A percentile compares a stretch with the other conserved stretches of the same genome.
Evolutionary conservation across 2,888 invertebrate genomes (phyloP).

Genomic region (Eucera pruinosa): DNA sequence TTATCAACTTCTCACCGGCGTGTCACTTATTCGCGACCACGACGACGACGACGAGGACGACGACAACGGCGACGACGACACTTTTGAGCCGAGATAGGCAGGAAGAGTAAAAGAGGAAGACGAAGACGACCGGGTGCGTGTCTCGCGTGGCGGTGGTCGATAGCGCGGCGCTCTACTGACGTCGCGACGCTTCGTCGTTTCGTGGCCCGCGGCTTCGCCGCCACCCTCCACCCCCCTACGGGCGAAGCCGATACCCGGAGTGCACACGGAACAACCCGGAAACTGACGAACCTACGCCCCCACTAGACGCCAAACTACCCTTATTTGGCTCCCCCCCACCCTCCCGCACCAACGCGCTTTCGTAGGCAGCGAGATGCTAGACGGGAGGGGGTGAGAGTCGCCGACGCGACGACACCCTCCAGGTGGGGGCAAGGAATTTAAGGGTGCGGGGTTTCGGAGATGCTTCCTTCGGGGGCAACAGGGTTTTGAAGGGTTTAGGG

Average conservation of each 20-base stretch:
- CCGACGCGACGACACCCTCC: no score
- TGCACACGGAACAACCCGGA: constrained; percentile 82
- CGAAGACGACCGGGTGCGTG: constrained; percentile 62
- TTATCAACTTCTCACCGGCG: no score
- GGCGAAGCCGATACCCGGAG: constrained; percentile 76
- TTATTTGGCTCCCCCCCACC: constrained; percentile 75
- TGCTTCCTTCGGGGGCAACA: no score
- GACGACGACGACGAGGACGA: constrained; percentile 40
- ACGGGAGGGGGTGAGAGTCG: no score
- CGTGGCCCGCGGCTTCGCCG: constrained; percentile 83
- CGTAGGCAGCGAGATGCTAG: no score
- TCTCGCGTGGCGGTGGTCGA: constrained; percentile 82
- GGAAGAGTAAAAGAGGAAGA: constrained; percentile 42
- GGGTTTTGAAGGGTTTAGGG: no score
- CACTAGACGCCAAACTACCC: constrained; percentile 78
- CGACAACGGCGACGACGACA: constrained; percentile 40
- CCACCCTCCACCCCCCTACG: constrained; percentile 65
- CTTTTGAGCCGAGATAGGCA: no score
- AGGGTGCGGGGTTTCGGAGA: no score
- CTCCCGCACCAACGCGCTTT: constrained; percentile 46
- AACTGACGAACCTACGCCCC: constrained; percentile 80
- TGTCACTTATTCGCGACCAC: no score
- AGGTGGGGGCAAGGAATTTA: no score
- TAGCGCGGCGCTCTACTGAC: constrained; percentile 84
- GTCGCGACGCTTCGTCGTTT: constrained; percentile 85